These are phyloP conservation scores for Pterophyllum scalare DNA, from an alignment of 2,113 vertebrate genomes.

Conservation along the genomic window DNA sequence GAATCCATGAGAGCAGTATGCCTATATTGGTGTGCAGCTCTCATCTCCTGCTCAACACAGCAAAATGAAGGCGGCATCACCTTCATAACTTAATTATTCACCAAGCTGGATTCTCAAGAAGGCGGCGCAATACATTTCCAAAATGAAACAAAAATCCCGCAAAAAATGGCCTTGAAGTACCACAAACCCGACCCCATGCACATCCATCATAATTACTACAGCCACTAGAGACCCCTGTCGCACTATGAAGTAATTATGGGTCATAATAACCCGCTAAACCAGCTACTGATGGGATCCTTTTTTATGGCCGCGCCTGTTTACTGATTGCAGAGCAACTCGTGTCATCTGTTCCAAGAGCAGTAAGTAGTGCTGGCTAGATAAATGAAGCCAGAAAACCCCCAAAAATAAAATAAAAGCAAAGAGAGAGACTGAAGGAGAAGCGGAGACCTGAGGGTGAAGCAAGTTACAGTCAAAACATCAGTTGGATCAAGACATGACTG, in stretches of 20 bases:
- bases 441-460: neutral
- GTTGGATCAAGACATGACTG: slow-evolving; percentile 1
- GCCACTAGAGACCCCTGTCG: neutral
- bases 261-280: neutral
- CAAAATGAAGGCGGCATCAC: neutral
- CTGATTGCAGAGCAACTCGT: neutral
- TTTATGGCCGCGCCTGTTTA: neutral
- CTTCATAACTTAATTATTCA: neutral
- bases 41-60: neutral
- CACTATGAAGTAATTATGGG: neutral
- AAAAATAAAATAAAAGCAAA: neutral
- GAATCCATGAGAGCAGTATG: neutral
- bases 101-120: neutral
- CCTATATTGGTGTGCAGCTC: neutral
- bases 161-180: neutral
- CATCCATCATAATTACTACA: neutral
- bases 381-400: neutral
- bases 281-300: neutral
- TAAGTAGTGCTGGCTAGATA: neutral
- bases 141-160: neutral
- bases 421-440: neutral
- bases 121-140: neutral
- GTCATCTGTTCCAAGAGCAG: neutral
- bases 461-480: neutral
- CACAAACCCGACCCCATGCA: neutral